Percentiles rank a stretch among this genome's conserved stretches.
Evolutionary conservation across 1,140 invertebrate species (phyloP).

Genomic region (Atta colombica): DNA sequence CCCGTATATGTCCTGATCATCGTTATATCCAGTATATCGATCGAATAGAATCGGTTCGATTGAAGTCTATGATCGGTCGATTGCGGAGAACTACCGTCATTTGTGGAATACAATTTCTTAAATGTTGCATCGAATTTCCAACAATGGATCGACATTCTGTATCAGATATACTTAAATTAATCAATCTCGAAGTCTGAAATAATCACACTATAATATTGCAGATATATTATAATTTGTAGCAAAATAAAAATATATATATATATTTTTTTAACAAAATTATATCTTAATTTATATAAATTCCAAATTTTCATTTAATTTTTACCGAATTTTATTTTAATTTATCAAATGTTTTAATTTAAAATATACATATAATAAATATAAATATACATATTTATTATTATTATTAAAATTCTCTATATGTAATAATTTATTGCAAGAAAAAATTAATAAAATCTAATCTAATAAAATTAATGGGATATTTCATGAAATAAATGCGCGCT

Average conservation of each 20-base stretch:
- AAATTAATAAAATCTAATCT: background rate
- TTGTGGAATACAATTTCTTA: background rate
- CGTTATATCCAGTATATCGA: slow-evolving; percentile 22
- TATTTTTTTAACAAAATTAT: background rate
- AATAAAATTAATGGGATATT: background rate
- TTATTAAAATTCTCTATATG: background rate
- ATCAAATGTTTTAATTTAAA: background rate
- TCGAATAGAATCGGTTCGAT: slow-evolving; percentile 51
- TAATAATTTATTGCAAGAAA: background rate
- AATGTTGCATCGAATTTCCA: background rate
- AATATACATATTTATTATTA: background rate
- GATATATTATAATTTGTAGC: background rate
- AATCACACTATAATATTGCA: background rate
- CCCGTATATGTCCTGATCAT: slow-evolving; percentile 18
- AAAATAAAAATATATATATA: background rate
- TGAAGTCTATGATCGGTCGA: slow-evolving; percentile 23
- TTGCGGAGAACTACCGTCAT: slow-evolving; percentile 40
- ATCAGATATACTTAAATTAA: slow-evolving; percentile 14
- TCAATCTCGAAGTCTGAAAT: background rate
- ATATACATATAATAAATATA: background rate
- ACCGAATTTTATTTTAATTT: background rate
- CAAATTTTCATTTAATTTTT: background rate
- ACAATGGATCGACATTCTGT: background rate
- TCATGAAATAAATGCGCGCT: slow-evolving; percentile 9
- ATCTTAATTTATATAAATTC: background rate